These are phyloP conservation scores for Biston betularia DNA, from an alignment of 2,888 invertebrate genomes.

Conservation along the genomic window DNA sequence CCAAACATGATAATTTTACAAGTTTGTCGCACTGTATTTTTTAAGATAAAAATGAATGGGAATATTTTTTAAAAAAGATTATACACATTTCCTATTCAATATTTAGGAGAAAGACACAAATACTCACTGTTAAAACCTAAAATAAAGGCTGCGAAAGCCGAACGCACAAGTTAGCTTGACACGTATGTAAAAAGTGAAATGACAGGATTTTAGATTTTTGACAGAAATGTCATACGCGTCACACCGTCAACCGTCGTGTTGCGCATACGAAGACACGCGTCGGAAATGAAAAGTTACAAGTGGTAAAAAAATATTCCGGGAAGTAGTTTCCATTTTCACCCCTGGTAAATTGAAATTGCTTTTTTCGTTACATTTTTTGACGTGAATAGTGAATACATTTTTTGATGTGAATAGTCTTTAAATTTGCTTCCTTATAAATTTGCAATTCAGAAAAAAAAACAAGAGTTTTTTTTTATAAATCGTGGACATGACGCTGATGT, in stretches of 20 bases:
- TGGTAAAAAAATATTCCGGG: background rate
- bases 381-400: too few relatives aligned
- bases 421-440: too few relatives aligned
- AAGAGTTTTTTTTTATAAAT: too few relatives aligned
- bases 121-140: slow-evolving; percentile 82
- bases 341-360: too few relatives aligned
- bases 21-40: slow-evolving; percentile 21
- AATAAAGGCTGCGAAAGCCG: slow-evolving; percentile 77
- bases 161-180: slow-evolving; percentile 78
- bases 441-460: too few relatives aligned
- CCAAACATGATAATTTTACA: slow-evolving; percentile 44
- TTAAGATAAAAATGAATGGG: background rate
- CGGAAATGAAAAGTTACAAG: slow-evolving; percentile 49
- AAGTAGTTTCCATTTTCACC: too few relatives aligned
- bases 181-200: slow-evolving; percentile 82
- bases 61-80: slow-evolving; percentile 24
- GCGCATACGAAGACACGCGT: slow-evolving; percentile 63
- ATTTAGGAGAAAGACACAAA: slow-evolving; percentile 45
- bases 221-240: slow-evolving; percentile 68
- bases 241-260: slow-evolving; percentile 47
- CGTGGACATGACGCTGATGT: too few relatives aligned
- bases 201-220: slow-evolving; percentile 38
- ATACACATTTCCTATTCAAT: slow-evolving; percentile 23
- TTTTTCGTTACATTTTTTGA: too few relatives aligned
- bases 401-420: too few relatives aligned